Conservation (phyloP, 2,888 invertebrate species). For the Campoletis raptor region DNA sequence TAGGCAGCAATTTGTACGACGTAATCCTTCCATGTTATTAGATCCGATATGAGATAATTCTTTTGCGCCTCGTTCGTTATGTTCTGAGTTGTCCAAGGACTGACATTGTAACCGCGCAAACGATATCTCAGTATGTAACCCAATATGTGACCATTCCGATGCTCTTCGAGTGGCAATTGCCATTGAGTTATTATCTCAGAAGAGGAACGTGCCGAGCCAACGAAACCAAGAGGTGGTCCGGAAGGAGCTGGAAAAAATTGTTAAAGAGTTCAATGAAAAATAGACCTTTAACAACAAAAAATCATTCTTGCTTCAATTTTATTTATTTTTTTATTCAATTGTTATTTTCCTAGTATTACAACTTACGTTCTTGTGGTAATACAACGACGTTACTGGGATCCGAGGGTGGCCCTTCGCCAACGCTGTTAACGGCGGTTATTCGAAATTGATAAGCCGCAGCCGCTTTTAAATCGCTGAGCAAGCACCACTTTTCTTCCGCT, state of each 20-base stretch:
- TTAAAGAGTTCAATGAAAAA: background rate
- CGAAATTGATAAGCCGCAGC: slow-evolving; percentile 98
- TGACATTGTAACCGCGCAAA: slow-evolving; percentile 92
- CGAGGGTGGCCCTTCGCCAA: slow-evolving; percentile 97
- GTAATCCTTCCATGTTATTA: slow-evolving; percentile 99
- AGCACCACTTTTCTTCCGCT: slow-evolving; percentile 91
- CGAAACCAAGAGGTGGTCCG: slow-evolving; percentile 97
- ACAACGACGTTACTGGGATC: slow-evolving; percentile 95
- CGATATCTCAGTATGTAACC: slow-evolving; percentile 97
- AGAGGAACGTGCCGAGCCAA: slow-evolving; percentile 96
- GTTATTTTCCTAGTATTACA: background rate
- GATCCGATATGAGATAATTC: slow-evolving; percentile 95
- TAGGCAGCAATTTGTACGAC: slow-evolving; percentile 98
- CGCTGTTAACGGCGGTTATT: slow-evolving; percentile 98
- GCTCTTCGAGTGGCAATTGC: slow-evolving; percentile 97
- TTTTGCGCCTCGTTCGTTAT: slow-evolving; percentile 97
- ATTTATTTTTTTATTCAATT: background rate
- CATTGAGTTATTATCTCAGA: slow-evolving; percentile 98
- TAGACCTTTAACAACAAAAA: background rate
- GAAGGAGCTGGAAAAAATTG: slow-evolving; percentile 91
- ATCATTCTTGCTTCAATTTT: background rate
- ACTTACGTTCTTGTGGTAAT: slow-evolving; percentile 97
- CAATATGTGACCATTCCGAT: slow-evolving; percentile 97
- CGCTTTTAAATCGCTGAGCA: slow-evolving; percentile 95
- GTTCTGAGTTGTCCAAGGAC: slow-evolving; percentile 96